A percentile compares a stretch with the other conserved stretches of the same genome.
phyloP scores from a whole-genome alignment of 2,113 vertebrate species.

The Donacobius atricapilla region DNA sequence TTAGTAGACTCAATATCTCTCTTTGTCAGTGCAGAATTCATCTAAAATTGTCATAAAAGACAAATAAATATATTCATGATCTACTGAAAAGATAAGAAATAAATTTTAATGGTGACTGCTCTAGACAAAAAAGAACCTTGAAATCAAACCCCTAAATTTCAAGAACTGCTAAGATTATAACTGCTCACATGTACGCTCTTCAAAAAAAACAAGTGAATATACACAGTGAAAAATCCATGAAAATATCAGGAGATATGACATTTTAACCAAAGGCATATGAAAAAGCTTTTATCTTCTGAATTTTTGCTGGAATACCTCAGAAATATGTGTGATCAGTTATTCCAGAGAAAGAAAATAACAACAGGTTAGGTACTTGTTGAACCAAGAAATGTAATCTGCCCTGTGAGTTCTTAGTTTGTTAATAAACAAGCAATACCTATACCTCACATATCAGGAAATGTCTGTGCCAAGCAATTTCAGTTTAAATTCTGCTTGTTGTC shows the following conservation, averaged over 20 bases:
- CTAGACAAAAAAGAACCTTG: not conserved
- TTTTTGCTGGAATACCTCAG: not conserved
- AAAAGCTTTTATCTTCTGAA: not conserved
- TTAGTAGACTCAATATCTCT: not conserved
- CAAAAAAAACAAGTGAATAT: not conserved
- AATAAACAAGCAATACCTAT: not conserved
- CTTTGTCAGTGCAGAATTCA: not conserved
- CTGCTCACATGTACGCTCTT: not conserved
- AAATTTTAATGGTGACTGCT: not conserved
- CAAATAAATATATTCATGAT: not conserved
- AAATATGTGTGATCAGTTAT: not conserved
- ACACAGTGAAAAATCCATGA: not conserved
- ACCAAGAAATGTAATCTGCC: not conserved
- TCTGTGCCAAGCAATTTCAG: not conserved
- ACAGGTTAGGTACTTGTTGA: constrained; percentile 22
- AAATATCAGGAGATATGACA: not conserved
- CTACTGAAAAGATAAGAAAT: not conserved
- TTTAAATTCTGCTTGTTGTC: not conserved
- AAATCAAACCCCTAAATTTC: not conserved
- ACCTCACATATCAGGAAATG: not conserved
- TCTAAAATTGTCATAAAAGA: not conserved
- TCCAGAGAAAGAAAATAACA: not conserved
- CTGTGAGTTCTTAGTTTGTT: not conserved
- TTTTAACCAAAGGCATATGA: not conserved
- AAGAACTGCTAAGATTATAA: not conserved